Base-by-base conservation (phyloP, 2,888 invertebrate genomes). In the Acleris laterana region DNA sequence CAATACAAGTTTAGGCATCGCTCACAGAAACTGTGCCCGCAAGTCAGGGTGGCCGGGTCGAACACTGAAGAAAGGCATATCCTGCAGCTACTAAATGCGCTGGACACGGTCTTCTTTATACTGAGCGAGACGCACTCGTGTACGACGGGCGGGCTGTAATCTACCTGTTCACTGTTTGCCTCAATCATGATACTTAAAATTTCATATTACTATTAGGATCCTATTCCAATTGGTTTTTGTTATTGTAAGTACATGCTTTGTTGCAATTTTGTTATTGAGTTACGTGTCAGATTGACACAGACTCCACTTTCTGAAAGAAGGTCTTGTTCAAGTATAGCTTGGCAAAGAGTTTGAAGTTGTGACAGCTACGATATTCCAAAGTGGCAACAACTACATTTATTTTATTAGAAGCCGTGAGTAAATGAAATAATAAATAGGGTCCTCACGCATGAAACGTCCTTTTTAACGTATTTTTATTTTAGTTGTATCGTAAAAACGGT, bases 1-100 rank as follows among this genome's bases (percentile, higher is more conserved):
- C 88, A 85, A 68, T 87, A 88, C 48, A 74, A 74, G 25, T 77
- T 71, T 13, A 88, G 68, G 68, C 89, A 89, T 9, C 67, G 71
- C 69, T 85, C 82, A 62, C 90, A 90, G 70, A 88, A 90, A 58
- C 75, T 78, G 70, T 90, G 90, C 1, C 88, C 88, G 70, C 89
- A 90, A 2, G 80, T 78, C 44, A 89, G 71, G 0, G 70, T 70
- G 1, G 84, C 84, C 0, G 87, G 84, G 20, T 81, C 75, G 19
- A 77, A 69, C 9, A 87, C 77, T 5, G 75, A 70, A 0, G 87
- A 87, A 32, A 90, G 69, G 61, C 90, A 90, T 61, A 90, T 90
- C 51, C 85, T 76, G 69, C 90, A 90, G 48, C 79, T 82, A 57
- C 79, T 83, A 5, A 71, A 22, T 2, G 71, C 68, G 6, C 74